These are phyloP conservation scores for Scarus forsteni DNA, from an alignment of 2,797 vertebrate genomes.

Conservation along the genomic window DNA sequence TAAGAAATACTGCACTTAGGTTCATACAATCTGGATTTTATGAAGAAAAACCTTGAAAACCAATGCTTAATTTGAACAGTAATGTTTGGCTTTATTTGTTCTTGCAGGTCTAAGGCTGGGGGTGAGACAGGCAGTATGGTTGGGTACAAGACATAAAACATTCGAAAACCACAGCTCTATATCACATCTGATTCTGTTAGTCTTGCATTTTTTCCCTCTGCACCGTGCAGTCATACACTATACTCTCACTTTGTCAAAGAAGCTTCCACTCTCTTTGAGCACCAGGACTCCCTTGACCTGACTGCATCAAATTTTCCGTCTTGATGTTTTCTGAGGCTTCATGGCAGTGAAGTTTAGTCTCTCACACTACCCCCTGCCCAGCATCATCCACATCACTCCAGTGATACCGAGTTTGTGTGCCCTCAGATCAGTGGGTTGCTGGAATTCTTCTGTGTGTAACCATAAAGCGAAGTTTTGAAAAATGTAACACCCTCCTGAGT, in stretches of 20 bases:
- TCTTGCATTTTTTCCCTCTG: constrained; percentile 16
- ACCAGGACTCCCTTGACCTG: constrained; percentile 29
- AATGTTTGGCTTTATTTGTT: no score
- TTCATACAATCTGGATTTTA: no score
- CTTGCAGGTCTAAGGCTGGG: no score
- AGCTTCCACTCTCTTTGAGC: constrained; percentile 13
- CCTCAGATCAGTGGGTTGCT: constrained; percentile 31
- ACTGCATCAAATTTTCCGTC: constrained; percentile 29
- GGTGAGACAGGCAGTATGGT: no score
- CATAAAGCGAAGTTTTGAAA: constrained; percentile 42
- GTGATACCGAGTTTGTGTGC: background rate
- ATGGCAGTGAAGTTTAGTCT: constrained; percentile 46
- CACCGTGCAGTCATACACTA: background rate
- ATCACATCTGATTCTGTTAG: constrained; percentile 2
- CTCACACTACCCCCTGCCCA: constrained; percentile 35
- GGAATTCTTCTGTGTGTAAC: constrained; percentile 47
- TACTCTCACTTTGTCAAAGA: constrained; percentile 36
- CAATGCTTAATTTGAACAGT: no score
- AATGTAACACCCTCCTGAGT: constrained; percentile 43
- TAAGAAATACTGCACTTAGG: no score
- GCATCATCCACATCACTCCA: constrained; percentile 45
- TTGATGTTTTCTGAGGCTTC: constrained; percentile 43
- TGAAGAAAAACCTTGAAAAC: no score
- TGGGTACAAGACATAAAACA: no score
- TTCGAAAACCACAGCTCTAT: no score